Percentiles rank a stretch among this genome's conserved stretches.
Conservation (phyloP, 2,113 vertebrate species). For the Accipiter virgatus region DNA sequence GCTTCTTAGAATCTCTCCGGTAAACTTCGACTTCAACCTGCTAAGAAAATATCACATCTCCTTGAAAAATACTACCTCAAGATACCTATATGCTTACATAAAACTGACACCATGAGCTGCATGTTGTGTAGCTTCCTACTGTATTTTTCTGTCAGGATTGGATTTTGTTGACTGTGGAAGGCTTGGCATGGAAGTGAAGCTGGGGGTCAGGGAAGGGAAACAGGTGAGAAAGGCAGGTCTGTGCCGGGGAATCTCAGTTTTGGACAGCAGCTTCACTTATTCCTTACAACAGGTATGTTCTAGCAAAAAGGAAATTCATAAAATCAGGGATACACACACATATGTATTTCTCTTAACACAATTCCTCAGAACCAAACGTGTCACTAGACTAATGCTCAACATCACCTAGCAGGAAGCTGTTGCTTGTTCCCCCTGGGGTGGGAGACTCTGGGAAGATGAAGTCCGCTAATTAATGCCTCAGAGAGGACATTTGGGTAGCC, state of each 20-base stretch:
- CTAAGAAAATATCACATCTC: neutral
- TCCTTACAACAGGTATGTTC: neutral
- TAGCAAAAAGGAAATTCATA: neutral
- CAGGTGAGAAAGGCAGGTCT: neutral
- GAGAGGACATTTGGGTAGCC: neutral
- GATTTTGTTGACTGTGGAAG: neutral
- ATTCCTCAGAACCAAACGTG: neutral
- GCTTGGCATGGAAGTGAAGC: neutral
- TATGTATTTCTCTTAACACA: neutral
- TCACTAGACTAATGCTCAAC: neutral
- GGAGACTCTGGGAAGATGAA: neutral
- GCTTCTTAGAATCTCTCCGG: slow-evolving; percentile 95
- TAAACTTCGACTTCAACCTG: slow-evolving; percentile 98
- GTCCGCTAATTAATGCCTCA: neutral
- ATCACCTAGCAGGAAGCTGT: neutral
- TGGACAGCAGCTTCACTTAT: neutral
- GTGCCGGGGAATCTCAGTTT: neutral
- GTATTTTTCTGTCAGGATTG: neutral
- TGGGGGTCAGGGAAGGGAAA: neutral
- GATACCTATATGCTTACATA: neutral
- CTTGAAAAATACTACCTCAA: neutral
- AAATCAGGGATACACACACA: neutral
- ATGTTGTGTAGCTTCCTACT: neutral
- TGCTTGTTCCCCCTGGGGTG: neutral
- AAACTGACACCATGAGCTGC: neutral